Evolutionary conservation across 2,888 invertebrate species (phyloP).

Genomic region (Strigamia transsilvanica): DNA sequence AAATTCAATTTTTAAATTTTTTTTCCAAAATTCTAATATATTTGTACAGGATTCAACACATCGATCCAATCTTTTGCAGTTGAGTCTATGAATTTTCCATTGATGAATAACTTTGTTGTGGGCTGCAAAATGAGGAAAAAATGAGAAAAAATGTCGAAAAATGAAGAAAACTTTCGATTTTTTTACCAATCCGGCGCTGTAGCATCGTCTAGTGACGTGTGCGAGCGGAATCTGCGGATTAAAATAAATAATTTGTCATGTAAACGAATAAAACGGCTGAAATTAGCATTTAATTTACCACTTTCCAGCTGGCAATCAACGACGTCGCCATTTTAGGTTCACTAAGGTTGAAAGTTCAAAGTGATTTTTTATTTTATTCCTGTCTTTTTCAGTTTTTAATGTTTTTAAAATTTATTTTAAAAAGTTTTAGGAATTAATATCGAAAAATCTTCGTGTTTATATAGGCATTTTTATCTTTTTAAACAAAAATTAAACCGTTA

Average conservation of each 20-base stretch:
- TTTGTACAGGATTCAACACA: slow-evolving; percentile 81
- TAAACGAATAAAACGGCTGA: too few species aligned
- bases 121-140: slow-evolving; percentile 61
- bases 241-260: too few species aligned
- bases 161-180: background rate
- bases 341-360: background rate
- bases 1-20: background rate
- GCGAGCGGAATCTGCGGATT: background rate
- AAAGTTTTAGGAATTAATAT: too few species aligned
- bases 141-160: background rate
- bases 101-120: slow-evolving; percentile 91
- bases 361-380: background rate
- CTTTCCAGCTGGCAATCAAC: background rate
- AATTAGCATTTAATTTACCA: background rate
- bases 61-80: slow-evolving; percentile 94
- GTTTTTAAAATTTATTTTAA: background rate
- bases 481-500: background rate
- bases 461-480: background rate
- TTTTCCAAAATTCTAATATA: background rate
- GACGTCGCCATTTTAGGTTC: background rate
- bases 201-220: background rate
- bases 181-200: background rate
- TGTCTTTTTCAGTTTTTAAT: too few species aligned
- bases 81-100: slow-evolving; percentile 92
- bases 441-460: too few species aligned